Conservation (phyloP, 53 echinoderm and acorn worm species). For the Paracentrotus lividus region DNA sequence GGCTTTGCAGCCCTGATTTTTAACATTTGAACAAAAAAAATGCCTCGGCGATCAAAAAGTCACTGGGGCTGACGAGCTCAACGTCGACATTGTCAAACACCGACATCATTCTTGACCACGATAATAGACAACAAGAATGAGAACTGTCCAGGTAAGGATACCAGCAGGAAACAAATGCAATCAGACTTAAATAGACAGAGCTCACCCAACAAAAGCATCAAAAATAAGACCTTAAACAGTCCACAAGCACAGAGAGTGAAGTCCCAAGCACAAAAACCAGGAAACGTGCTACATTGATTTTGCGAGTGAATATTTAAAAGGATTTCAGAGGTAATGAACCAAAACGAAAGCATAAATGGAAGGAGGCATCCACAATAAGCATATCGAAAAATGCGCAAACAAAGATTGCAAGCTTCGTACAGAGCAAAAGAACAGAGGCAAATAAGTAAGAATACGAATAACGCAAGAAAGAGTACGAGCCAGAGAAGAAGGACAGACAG, state of each 20-base stretch:
- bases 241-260: too few relatives aligned
- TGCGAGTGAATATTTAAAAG: neutral
- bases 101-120: too few relatives aligned
- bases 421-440: conserved; percentile 17
- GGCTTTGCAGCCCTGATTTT: too few relatives aligned
- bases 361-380: neutral
- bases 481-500: too few relatives aligned
- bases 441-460: too few relatives aligned
- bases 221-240: neutral
- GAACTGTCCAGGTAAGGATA: neutral
- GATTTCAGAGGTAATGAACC: neutral
- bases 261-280: neutral
- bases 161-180: conserved; percentile 1
- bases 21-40: too few relatives aligned
- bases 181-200: neutral
- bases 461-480: too few relatives aligned
- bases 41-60: too few relatives aligned
- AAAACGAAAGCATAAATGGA: too few relatives aligned
- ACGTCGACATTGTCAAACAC: too few relatives aligned
- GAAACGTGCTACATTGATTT: neutral
- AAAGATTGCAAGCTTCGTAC: conserved; percentile 11
- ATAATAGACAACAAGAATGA: too few relatives aligned
- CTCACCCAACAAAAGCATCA: neutral
- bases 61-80: too few relatives aligned
- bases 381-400: neutral